phyloP scores from a whole-genome alignment of 2,797 vertebrate species.

The Adrianichthys oophorus region DNA sequence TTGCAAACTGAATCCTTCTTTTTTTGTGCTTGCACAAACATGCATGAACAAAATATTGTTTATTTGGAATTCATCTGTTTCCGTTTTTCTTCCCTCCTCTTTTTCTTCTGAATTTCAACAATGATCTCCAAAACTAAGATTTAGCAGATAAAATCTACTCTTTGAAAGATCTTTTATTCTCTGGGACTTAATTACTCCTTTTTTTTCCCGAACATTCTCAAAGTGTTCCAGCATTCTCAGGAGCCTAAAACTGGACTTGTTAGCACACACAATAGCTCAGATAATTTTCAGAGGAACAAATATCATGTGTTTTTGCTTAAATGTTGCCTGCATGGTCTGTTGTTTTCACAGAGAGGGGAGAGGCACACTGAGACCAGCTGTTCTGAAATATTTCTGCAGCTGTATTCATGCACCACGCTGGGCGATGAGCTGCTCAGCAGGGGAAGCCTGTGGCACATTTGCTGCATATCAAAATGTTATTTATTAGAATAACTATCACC shows the following conservation, averaged over 20 bases:
- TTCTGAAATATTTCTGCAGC: constrained; percentile 56
- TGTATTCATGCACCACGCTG: constrained; percentile 38
- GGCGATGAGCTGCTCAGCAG: constrained; percentile 24
- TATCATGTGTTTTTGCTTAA: constrained; percentile 67
- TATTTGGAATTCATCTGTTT: background rate
- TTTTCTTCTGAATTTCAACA: too few relatives aligned
- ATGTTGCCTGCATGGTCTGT: constrained; percentile 28
- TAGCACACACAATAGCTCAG: constrained; percentile 42
- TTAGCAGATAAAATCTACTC: background rate
- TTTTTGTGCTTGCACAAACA: too few relatives aligned
- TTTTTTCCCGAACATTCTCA: constrained; percentile 23
- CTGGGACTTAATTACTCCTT: constrained; percentile 18
- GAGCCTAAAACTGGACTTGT: constrained; percentile 26
- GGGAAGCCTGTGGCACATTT: constrained; percentile 4
- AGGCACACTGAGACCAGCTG: constrained; percentile 70
- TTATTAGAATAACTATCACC: background rate
- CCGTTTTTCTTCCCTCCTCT: too few relatives aligned
- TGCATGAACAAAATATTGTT: background rate
- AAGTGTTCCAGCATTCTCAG: constrained; percentile 14
- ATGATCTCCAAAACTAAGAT: background rate
- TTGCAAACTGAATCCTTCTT: too few relatives aligned
- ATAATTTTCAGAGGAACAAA: constrained; percentile 32
- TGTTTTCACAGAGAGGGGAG: constrained; percentile 62
- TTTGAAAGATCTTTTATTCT: constrained; percentile 10
- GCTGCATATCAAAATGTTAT: background rate